These are phyloP conservation scores for Calameuta pallipes DNA, from an alignment of 2,888 invertebrate genomes.

Conservation along the genomic window DNA sequence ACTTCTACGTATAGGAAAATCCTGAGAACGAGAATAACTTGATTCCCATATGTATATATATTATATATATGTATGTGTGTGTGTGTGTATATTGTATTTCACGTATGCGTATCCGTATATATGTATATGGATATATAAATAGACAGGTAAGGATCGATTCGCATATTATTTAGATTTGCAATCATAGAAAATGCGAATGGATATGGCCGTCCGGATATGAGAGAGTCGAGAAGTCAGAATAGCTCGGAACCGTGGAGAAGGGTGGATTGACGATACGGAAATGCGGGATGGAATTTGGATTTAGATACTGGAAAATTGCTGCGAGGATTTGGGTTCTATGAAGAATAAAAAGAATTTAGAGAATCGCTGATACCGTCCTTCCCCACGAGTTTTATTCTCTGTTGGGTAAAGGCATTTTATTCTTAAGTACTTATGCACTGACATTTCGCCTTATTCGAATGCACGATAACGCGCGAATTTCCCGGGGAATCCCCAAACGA, in stretches of 20 bases:
- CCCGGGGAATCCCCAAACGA: neutral
- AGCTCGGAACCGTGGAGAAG: neutral
- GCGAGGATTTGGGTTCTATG: neutral
- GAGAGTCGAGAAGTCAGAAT: neutral
- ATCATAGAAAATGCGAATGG: neutral
- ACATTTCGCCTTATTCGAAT: neutral
- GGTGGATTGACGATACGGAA: neutral
- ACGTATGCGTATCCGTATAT: neutral
- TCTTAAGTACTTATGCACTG: neutral
- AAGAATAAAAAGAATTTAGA: neutral
- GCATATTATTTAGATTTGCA: neutral
- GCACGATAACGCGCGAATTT: neutral
- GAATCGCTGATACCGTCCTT: neutral
- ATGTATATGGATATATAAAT: neutral
- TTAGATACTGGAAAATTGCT: neutral
- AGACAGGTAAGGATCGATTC: neutral
- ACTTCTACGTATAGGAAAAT: neutral
- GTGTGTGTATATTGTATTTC: neutral
- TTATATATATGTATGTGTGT: neutral
- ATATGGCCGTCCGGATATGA: neutral
- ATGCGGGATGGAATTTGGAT: neutral
- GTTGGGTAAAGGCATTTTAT: neutral
- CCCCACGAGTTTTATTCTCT: neutral
- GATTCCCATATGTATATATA: neutral
- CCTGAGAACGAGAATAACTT: neutral